A percentile compares a stretch with the other conserved stretches of the same genome.
Conservation (phyloP, 2,888 invertebrate species). For the Cerastis rubricosa region DNA sequence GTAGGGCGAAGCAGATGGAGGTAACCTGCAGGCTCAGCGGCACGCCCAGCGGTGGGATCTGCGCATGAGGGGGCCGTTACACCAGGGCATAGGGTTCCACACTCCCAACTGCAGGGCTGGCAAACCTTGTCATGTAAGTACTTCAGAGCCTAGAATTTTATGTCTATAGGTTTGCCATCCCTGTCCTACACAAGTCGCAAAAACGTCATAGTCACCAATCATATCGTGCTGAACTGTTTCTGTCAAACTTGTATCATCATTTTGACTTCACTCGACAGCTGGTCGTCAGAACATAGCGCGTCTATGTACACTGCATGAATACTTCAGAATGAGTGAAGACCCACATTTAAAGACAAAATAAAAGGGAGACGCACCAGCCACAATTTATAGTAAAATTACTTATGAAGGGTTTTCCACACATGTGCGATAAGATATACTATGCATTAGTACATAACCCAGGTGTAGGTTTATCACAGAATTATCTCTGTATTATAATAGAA, state of each 20-base stretch:
- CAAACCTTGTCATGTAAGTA: background rate
- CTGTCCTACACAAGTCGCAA: background rate
- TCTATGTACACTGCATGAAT: constrained; percentile 33
- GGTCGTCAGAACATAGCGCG: constrained; percentile 22
- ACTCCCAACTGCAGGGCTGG: constrained; percentile 23
- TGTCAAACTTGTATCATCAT: background rate
- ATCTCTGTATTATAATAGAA: too few relatives aligned
- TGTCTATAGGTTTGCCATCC: constrained; percentile 5
- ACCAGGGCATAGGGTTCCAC: constrained; percentile 8
- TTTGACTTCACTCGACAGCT: constrained; percentile 28
- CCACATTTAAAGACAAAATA: constrained; percentile 66
- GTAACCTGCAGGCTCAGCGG: constrained; percentile 84
- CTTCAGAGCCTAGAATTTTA: background rate
- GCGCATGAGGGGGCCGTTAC: constrained; percentile 66
- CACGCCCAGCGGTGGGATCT: constrained; percentile 86
- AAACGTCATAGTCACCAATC: background rate
- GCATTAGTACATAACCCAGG: background rate
- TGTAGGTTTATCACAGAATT: background rate
- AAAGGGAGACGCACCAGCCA: constrained; percentile 77
- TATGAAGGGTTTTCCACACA: constrained; percentile 24
- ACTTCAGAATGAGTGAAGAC: constrained; percentile 86
- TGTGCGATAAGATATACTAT: background rate
- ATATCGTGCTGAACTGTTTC: constrained; percentile 1
- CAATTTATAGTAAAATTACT: constrained; percentile 66
- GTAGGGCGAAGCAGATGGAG: constrained; percentile 91